Conservation (phyloP, 2,113 vertebrate genomes). For the Morone chrysops region DNA sequence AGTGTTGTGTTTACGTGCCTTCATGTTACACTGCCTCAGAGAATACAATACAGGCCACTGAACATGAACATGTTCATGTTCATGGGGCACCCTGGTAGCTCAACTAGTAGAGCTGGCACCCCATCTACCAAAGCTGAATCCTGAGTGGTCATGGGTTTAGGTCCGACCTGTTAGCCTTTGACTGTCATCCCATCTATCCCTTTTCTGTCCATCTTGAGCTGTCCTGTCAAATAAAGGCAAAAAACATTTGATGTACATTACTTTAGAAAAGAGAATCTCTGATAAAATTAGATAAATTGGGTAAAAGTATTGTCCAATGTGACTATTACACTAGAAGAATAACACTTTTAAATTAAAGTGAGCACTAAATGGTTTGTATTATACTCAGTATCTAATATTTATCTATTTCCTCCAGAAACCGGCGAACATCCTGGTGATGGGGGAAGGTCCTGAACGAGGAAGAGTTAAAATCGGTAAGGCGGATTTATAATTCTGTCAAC, state of each 20-base stretch:
- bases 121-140: too few relatives aligned
- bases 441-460: conserved; percentile 98
- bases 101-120: too few relatives aligned
- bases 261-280: not conserved
- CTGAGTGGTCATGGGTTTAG: too few relatives aligned
- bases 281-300: not conserved
- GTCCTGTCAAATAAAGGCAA: too few relatives aligned
- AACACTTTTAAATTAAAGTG: not conserved
- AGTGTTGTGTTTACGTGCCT: not conserved
- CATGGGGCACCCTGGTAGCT: too few relatives aligned
- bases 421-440: conserved; percentile 99
- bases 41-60: not conserved
- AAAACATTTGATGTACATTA: too few relatives aligned
- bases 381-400: not conserved
- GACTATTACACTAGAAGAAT: not conserved
- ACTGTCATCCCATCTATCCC: too few relatives aligned
- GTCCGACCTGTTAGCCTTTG: too few relatives aligned
- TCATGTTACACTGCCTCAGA: too few relatives aligned
- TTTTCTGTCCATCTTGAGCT: too few relatives aligned
- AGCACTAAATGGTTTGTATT: not conserved
- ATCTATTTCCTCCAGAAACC: conserved; percentile 90
- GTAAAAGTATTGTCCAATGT: not conserved
- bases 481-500: not conserved
- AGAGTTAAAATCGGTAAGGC: conserved; percentile 96
- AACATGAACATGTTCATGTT: not conserved